Conservation (phyloP, 2,888 invertebrate species). For the Drosophila seclusa region DNA sequence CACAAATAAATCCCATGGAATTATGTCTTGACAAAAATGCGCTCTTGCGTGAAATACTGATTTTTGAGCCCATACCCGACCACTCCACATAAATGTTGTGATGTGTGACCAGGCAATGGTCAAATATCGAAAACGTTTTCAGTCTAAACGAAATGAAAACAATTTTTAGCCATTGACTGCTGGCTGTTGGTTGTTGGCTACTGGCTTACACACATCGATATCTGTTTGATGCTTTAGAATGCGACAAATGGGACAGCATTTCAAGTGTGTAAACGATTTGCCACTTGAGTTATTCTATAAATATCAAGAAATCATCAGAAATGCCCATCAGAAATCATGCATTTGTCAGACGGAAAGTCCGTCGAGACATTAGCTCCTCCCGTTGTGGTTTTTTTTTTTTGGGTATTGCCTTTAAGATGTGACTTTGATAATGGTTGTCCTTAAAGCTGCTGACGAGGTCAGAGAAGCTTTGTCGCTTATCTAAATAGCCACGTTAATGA, state of each 20-base stretch:
- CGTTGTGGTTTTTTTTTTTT: conserved; percentile 8
- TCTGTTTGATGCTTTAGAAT: conserved; percentile 60
- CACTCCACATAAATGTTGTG: conserved; percentile 33
- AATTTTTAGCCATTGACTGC: conserved; percentile 59
- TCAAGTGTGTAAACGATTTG: conserved; percentile 83
- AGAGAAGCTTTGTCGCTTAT: conserved; percentile 65
- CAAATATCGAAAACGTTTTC: conserved; percentile 72
- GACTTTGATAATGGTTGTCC: conserved; percentile 43
- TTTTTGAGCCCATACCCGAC: conserved; percentile 50
- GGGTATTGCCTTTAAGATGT: conserved; percentile 56
- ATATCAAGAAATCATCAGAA: conserved; percentile 77
- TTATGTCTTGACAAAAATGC: conserved; percentile 81
- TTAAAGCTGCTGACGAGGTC: conserved; percentile 42
- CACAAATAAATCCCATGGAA: conserved; percentile 81
- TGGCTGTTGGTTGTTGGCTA: background rate
- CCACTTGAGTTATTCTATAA: conserved; percentile 82
- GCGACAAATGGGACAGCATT: conserved; percentile 75
- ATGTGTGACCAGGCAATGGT: conserved; percentile 70
- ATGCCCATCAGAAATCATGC: conserved; percentile 43
- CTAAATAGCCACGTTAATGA: conserved; percentile 81
- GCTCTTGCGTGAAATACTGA: conserved; percentile 80
- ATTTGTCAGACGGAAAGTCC: conserved; percentile 26
- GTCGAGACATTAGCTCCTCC: background rate
- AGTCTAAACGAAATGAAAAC: conserved; percentile 61
- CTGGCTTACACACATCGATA: conserved; percentile 35